Base-by-base conservation (phyloP, 1,140 invertebrate genomes). In the Ceratosolen solmsi region DNA sequence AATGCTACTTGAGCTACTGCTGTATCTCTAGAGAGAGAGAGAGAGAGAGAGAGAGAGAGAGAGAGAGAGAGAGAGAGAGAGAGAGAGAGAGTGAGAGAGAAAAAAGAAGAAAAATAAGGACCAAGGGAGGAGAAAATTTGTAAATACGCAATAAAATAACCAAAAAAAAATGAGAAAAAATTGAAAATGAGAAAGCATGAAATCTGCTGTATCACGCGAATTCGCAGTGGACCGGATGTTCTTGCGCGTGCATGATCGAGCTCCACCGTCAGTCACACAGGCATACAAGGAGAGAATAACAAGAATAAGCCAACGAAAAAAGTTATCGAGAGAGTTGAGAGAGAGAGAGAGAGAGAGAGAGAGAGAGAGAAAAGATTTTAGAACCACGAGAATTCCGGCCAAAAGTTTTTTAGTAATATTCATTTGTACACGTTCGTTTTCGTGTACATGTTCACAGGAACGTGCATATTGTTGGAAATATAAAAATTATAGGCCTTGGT, bases 11-110 rank as follows among this genome's bases (percentile, higher is more conserved):
- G 13, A 46, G 13, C 13, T 46, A 13, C 13, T 5, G 41, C 5
- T 13, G 11, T 22, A 2, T 54, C 20, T 2, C 20, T 13, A 17
- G 20, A 22, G 51, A 54, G 80, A 86, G 25, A n/a, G 25, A 11
- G 58, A 63, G 25, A 68, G 85, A 84, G 84, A 80, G 81, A 85
- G 83, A 79, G 85, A 77, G 79, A 78, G 79, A 79, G 85, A 77
- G 79, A 78, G 79, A 17, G 20, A 22, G 51, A 54, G 80, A 86
- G 25, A n/a, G 25, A 11, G 58, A 63, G 25, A 68, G 85, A 84
- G 84, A 80, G 81, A 85, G 83, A 79, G 85, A 77, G 79, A 78
- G 79, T n/a, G n/a, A n/a, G n/a, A n/a, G n/a, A n/a, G 56, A 74
- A 63, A 15, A 68, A 33, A 30, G 58, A 60, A 27, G 8, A 15